Conservation (phyloP, 2,113 vertebrate species). For the Hymenochirus boettgeri region DNA sequence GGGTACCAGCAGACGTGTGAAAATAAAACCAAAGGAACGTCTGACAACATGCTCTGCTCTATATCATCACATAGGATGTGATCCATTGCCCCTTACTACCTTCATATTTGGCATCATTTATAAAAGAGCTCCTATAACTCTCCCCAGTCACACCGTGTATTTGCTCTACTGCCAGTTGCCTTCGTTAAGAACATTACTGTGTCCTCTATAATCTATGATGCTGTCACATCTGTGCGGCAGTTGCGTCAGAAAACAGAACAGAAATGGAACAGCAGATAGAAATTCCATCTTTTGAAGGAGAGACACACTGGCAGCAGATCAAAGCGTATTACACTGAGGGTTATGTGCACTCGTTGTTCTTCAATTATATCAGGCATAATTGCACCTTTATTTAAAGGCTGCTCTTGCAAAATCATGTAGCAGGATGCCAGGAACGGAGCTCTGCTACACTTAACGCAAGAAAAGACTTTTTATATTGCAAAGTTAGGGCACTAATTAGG, state of each 20-base stretch:
- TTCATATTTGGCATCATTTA: background rate
- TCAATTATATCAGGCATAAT: conserved; percentile 70
- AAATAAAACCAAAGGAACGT: conserved; percentile 2
- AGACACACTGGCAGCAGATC: conserved; percentile 44
- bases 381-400: conserved; percentile 74
- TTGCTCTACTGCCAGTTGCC: background rate
- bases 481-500: conserved; percentile 68
- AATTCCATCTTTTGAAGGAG: conserved; percentile 18
- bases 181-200: background rate
- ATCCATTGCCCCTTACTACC: background rate
- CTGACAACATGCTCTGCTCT: conserved; percentile 11
- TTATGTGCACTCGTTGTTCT: conserved; percentile 52
- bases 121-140: background rate
- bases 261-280: conserved; percentile 2
- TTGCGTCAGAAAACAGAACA: conserved; percentile 4
- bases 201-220: background rate
- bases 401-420: conserved; percentile 56
- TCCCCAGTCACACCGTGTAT: background rate
- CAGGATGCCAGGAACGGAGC: conserved; percentile 50
- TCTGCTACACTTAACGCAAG: conserved; percentile 50
- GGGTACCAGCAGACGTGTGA: conserved; percentile 28
- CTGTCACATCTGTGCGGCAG: conserved; percentile 18
- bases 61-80: conserved; percentile 2
- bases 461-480: conserved; percentile 43
- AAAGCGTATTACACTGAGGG: conserved; percentile 49